A percentile compares a stretch with the other conserved stretches of the same genome.
These are phyloP conservation scores for Schlechtendalia chinensis DNA, from an alignment of 1,140 invertebrate genomes.

Conservation along the genomic window DNA sequence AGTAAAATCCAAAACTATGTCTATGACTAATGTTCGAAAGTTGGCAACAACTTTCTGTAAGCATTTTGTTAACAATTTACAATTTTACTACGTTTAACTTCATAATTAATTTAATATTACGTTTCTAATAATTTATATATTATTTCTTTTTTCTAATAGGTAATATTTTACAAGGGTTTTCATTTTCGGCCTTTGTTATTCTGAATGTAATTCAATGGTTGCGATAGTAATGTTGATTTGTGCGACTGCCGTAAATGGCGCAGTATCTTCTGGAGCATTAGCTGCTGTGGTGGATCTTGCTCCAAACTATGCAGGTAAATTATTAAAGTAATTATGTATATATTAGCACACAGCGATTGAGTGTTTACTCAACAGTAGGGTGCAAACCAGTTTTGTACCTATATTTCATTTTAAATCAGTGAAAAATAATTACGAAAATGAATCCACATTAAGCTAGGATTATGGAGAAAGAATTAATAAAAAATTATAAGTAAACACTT, in stretches of 20 bases:
- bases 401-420: no score
- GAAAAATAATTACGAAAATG: no score
- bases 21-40: constrained; percentile 38
- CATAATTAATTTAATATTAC: not conserved
- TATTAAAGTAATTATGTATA: not conserved
- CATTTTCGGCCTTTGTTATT: constrained; percentile 63
- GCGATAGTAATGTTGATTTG: constrained; percentile 65
- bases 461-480: no score
- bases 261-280: constrained; percentile 65
- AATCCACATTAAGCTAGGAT: no score
- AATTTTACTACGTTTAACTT: no score
- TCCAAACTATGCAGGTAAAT: constrained; percentile 66
- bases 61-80: no score
- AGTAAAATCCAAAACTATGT: constrained; percentile 15
- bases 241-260: constrained; percentile 65
- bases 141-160: not conserved
- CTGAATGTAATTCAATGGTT: constrained; percentile 63
- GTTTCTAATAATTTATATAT: not conserved
- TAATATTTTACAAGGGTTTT: constrained; percentile 52
- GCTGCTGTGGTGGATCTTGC: constrained; percentile 66
- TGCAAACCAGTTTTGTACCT: no score
- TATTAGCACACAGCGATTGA: no score
- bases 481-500: no score
- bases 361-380: no score
- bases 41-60: constrained; percentile 44